Percentiles rank a stretch among this genome's conserved stretches.
phyloP scores from a whole-genome alignment of 92 coral and sea anemone species.

The Phenganax marumi region DNA sequence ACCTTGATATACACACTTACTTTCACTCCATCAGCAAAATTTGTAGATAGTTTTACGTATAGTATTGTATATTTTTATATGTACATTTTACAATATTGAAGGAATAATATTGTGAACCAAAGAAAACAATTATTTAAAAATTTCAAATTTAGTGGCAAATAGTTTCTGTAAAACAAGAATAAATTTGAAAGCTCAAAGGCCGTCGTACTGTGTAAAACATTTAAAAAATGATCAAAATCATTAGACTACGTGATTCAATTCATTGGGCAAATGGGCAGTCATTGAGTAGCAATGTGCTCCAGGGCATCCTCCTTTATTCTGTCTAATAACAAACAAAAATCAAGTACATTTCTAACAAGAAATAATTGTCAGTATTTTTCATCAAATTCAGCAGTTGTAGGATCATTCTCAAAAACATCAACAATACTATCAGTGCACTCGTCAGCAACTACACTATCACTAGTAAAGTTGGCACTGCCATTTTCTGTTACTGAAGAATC shows the following conservation, averaged over 20 bases:
- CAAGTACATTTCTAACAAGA: not conserved
- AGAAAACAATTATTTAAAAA: slow-evolving; percentile 5
- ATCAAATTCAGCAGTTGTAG: slow-evolving; percentile 14
- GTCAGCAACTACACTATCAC: not conserved
- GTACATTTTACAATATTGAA: not conserved
- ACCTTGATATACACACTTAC: not conserved
- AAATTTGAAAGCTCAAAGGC: not conserved
- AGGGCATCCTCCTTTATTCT: too few relatives aligned
- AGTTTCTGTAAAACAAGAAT: not conserved
- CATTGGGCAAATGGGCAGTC: too few relatives aligned
- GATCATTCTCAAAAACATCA: slow-evolving; percentile 19
- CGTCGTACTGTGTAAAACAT: too few relatives aligned
- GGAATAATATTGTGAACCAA: not conserved
- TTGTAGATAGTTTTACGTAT: not conserved
- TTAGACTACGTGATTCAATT: too few relatives aligned
- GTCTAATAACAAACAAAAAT: not conserved
- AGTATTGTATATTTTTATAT: slow-evolving; percentile 12
- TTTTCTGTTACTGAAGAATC: not conserved
- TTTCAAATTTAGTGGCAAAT: not conserved
- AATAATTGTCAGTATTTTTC: not conserved
- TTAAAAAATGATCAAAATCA: too few relatives aligned
- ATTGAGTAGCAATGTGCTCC: too few relatives aligned
- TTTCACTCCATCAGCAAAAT: not conserved
- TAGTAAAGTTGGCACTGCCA: not conserved
- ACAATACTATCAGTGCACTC: not conserved